Evolutionary conservation across 2,113 vertebrate genomes (phyloP).

Genomic region (Antechinus stuartii): DNA sequence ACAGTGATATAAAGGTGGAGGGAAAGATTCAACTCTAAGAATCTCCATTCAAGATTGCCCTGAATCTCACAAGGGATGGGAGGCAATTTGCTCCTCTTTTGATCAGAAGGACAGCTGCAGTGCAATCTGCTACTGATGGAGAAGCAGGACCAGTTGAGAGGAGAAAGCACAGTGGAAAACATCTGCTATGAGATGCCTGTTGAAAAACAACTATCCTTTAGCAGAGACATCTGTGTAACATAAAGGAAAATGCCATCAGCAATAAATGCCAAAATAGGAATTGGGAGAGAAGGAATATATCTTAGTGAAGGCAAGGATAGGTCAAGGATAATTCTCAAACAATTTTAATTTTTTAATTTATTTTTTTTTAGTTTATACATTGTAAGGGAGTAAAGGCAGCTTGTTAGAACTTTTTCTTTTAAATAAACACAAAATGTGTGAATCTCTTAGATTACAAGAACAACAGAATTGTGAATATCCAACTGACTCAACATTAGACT

Average conservation of each 20-base stretch:
- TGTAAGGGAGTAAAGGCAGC: neutral
- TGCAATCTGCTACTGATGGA: accelerated
- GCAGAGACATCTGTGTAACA: accelerated
- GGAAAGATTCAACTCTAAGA: neutral
- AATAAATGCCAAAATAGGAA: neutral
- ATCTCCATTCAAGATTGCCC: neutral
- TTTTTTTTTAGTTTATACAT: neutral
- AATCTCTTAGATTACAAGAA: neutral
- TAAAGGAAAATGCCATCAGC: neutral
- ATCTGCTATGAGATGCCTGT: neutral
- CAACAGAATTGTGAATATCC: accelerated
- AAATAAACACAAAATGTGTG: neutral
- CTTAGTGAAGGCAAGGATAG: neutral
- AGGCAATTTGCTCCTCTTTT: neutral
- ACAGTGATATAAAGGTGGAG: neutral
- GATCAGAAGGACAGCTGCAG: neutral
- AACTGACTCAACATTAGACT: neutral
- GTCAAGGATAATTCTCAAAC: neutral
- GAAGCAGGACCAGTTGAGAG: neutral
- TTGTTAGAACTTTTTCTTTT: neutral
- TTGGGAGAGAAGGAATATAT: neutral
- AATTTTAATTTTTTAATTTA: neutral
- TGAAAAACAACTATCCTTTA: neutral
- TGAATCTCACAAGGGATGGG: neutral
- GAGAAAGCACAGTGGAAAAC: neutral